phyloP scores from a whole-genome alignment of 2,113 vertebrate species.

The Sula dactylatra region DNA sequence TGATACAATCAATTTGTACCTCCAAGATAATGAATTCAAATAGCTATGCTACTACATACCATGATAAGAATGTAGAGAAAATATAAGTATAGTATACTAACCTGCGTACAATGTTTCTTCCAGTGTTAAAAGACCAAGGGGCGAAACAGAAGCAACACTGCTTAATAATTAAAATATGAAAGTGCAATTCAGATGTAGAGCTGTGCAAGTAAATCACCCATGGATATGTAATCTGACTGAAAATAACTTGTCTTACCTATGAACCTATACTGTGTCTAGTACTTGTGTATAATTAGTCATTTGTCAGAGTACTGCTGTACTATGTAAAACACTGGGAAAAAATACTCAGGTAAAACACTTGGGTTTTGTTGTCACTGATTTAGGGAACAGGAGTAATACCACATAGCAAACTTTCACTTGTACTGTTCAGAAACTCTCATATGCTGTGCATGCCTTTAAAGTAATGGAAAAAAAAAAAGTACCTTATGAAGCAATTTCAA shows the following conservation, averaged over 20 bases:
- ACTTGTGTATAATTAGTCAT: neutral
- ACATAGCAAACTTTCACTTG: neutral
- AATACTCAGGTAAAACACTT: neutral
- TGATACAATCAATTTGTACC: neutral
- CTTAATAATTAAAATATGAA: neutral
- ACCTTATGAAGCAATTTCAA: neutral
- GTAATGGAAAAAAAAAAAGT: neutral
- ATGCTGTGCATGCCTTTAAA: neutral
- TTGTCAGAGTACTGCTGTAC: neutral
- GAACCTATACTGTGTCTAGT: neutral
- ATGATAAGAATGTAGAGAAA: neutral
- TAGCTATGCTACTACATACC: neutral
- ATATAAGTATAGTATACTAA: neutral
- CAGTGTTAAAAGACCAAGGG: neutral
- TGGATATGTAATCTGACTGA: neutral
- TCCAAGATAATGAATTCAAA: neutral
- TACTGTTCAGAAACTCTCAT: neutral
- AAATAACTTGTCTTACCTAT: neutral
- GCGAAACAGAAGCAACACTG: neutral
- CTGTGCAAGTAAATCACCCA: neutral
- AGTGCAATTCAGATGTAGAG: neutral
- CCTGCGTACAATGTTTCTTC: neutral
- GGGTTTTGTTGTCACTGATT: neutral
- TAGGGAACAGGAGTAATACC: neutral
- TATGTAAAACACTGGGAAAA: neutral